phyloP scores from a whole-genome alignment of 2,797 vertebrate species.

The Centropyge bicolor region DNA sequence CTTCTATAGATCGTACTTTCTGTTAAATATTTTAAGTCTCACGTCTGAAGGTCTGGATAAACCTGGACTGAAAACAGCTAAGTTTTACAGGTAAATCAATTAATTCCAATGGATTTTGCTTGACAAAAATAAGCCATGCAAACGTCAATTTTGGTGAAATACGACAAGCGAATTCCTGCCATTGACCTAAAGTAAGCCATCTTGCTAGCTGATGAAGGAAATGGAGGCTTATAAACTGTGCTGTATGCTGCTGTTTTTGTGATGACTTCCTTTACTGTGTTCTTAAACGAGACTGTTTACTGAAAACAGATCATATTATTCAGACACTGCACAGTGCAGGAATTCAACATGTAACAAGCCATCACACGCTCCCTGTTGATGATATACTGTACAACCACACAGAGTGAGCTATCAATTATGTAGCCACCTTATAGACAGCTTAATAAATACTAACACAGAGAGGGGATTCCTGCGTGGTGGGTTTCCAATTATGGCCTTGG shows the following conservation, averaged over 20 bases:
- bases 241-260: no score
- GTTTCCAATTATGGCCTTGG: conserved; percentile 66
- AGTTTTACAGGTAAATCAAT: not conserved
- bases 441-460: conserved; percentile 58
- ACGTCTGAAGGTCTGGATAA: not conserved
- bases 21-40: not conserved
- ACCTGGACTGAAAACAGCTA: not conserved
- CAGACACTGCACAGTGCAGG: not conserved
- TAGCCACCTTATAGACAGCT: conserved; percentile 56
- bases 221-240: no score
- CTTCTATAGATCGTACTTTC: not conserved
- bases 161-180: no score
- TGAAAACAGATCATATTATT: not conserved
- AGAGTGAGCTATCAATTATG: conserved; percentile 40
- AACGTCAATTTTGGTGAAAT: not conserved
- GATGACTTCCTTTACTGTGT: not conserved
- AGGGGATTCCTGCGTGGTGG: conserved; percentile 55
- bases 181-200: no score
- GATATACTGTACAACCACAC: conserved; percentile 3
- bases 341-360: conserved; percentile 7
- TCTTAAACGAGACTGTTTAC: not conserved
- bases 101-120: not conserved
- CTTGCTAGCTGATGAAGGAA: no score
- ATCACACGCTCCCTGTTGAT: not conserved
- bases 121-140: not conserved